Percentiles rank a stretch among this genome's conserved stretches.
phyloP scores from a whole-genome alignment of 2,113 vertebrate species.

The Bos javanicus region DNA sequence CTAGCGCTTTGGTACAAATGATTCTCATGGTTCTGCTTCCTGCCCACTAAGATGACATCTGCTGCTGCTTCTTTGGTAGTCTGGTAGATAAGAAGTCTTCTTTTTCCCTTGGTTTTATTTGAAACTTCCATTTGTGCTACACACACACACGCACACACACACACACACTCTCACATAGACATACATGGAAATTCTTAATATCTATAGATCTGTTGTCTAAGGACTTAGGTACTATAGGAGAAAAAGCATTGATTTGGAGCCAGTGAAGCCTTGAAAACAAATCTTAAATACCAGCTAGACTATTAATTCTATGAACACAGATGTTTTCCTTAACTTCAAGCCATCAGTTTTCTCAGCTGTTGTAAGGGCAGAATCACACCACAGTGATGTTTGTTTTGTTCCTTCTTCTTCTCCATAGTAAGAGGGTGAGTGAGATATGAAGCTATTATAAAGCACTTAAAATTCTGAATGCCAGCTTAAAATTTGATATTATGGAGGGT shows the following conservation, averaged over 20 bases:
- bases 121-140: neutral
- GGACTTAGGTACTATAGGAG: neutral
- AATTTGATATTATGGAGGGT: neutral
- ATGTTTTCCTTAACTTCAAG: neutral
- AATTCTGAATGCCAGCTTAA: neutral
- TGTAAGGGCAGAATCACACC: neutral
- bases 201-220: neutral
- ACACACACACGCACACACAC: neutral
- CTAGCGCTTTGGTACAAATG: neutral
- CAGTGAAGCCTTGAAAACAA: conserved; percentile 1
- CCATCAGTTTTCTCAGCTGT: neutral
- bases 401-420: neutral
- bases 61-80: neutral
- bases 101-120: neutral
- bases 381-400: neutral
- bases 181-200: neutral
- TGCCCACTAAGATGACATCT: neutral
- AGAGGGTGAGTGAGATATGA: neutral
- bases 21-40: neutral
- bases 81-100: neutral
- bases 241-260: conserved; percentile 13
- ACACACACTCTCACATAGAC: too few relatives aligned
- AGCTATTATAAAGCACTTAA: neutral
- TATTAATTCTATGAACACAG: neutral
- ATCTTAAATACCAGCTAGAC: neutral